phyloP scores from a whole-genome alignment of 2,888 invertebrate species.

The Oscheius sp. region DNA sequence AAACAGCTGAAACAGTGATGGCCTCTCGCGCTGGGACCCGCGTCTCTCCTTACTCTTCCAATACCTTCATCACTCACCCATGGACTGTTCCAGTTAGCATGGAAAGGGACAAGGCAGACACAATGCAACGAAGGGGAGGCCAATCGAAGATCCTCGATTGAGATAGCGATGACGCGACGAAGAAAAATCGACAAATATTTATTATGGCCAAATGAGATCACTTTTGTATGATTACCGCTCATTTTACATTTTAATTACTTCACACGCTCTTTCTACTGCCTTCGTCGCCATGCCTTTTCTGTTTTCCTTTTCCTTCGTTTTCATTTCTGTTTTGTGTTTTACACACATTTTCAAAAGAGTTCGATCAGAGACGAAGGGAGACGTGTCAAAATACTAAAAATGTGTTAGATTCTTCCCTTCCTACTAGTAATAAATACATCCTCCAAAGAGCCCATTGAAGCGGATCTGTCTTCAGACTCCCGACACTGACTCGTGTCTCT shows the following conservation, averaged over 20 bases:
- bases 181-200: not conserved
- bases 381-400: conserved; percentile 18
- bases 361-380: conserved; percentile 16
- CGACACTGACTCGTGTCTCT: conserved; percentile 35
- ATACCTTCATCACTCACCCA: not conserved
- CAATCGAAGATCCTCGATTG: not conserved
- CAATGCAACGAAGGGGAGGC: not conserved
- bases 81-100: conserved; percentile 2
- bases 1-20: conserved; percentile 12
- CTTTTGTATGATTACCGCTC: not conserved
- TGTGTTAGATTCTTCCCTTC: not conserved
- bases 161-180: conserved; percentile 7
- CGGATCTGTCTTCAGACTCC: conserved; percentile 10
- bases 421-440: conserved; percentile 14
- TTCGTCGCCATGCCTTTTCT: not conserved
- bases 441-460: conserved; percentile 28
- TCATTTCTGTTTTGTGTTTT: not conserved
- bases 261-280: conserved; percentile 8
- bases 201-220: conserved; percentile 1
- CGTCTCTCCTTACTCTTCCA: not conserved
- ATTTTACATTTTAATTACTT: not conserved
- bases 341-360: not conserved
- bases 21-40: conserved; percentile 16
- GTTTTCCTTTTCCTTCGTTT: not conserved
- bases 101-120: not conserved